Evolutionary conservation across 1,140 invertebrate genomes (phyloP), one percentile per base, ranked within the genome.

Genomic region (Hyposmocoma kahamanoa): DNA sequence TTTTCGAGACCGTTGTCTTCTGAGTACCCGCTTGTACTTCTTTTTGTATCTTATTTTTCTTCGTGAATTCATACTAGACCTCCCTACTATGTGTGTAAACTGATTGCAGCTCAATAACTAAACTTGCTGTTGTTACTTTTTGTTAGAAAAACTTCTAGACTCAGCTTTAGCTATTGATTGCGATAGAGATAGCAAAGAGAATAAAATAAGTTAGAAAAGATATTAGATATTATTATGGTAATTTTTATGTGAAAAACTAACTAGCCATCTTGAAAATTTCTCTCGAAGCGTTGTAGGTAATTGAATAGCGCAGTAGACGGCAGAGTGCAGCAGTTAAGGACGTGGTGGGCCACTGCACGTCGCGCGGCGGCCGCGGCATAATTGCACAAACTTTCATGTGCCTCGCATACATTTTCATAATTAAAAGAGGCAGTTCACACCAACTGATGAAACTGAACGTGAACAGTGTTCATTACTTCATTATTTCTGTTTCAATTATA

Each of bases 351-450:
- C 65, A 64, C 68, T 61, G 72, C 69, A 65, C 59, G 60, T 50
- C 54, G 49, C 59, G 60, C 51, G 53, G 49, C 63, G 65, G 64
- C 63, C 60, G 62, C 62, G 67, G 59, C 76, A 76, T 84, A 81
- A 84, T 84, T 84, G 80, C 80, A 74, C 65, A 78, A 84, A 84
- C 77, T 84, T 84, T 80, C 80, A 74, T 84, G 77, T 78, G 75
- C 80, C 77, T 63, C 67, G 80, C 80, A 81, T 84, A 84, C 72
- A 81, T 84, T 81, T 81, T 81, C 77, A 84, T 84, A 81, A 83
- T 84, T 83, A 83, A 84, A 79, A n/a, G 73, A 65, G 69, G 70
- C 69, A 71, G 69, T 79, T 74, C 70, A 67, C 72, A 79, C 67
- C 72, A 75, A 80, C 72, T 78, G 71, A 62, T 56, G 64, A 67